Evolutionary conservation across 2,113 vertebrate species (phyloP).

Genomic region (Anhinga anhinga): DNA sequence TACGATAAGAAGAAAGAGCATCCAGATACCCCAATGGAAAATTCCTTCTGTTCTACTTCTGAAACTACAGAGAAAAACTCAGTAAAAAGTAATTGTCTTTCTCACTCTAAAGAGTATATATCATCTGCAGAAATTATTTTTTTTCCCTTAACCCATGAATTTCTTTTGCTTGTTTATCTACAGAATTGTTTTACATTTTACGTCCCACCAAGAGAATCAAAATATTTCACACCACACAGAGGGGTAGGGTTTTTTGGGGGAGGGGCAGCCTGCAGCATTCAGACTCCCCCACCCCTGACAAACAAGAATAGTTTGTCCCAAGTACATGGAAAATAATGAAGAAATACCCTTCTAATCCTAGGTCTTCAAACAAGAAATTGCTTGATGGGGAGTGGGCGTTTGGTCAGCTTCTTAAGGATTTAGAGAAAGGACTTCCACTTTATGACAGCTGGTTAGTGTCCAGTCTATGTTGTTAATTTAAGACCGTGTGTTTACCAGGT

Average conservation of each 20-base stretch:
- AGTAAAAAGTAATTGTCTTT: not conserved
- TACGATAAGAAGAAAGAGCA: not conserved
- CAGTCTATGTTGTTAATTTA: not conserved
- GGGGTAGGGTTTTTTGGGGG: rapidly evolving
- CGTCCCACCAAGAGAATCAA: not conserved
- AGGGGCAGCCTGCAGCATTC: not conserved
- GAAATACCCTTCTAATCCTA: not conserved
- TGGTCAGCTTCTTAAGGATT: not conserved
- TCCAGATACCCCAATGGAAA: not conserved
- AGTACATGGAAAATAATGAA: not conserved
- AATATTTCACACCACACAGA: not conserved
- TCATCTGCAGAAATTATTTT: not conserved
- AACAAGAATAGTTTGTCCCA: not conserved
- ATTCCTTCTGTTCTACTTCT: not conserved
- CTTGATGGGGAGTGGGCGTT: not conserved
- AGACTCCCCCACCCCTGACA: rapidly evolving
- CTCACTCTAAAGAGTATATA: not conserved
- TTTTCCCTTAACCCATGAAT: not conserved
- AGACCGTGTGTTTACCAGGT: not conserved
- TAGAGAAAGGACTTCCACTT: not conserved
- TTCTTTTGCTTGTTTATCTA: not conserved
- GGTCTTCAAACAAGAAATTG: not conserved
- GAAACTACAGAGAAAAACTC: not conserved
- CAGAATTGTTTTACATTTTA: not conserved
- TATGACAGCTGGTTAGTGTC: not conserved